These are phyloP conservation scores for Dasysyrphus tricinctus DNA, from an alignment of 2,888 invertebrate species.

Conservation along the genomic window DNA sequence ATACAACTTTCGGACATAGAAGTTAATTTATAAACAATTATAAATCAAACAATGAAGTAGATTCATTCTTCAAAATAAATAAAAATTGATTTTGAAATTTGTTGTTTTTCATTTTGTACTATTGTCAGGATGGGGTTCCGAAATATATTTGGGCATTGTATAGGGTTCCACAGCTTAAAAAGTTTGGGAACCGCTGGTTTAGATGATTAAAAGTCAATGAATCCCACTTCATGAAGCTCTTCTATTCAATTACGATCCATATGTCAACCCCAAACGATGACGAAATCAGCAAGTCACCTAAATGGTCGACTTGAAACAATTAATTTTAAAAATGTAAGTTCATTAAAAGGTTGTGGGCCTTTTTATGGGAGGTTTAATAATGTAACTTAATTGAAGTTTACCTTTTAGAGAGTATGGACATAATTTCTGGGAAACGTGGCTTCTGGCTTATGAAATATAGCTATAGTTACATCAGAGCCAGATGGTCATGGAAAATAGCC, in stretches of 20 bases:
- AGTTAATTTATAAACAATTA: too few relatives aligned
- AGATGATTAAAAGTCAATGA: slow-evolving; percentile 17
- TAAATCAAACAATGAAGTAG: too few relatives aligned
- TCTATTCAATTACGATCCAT: neutral
- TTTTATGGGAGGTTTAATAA: slow-evolving; percentile 5
- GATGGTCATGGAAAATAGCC: slow-evolving; percentile 2
- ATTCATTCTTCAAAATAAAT: too few relatives aligned
- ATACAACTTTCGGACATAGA: too few relatives aligned
- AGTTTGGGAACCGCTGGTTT: too few relatives aligned
- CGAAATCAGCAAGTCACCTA: neutral
- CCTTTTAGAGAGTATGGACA: neutral
- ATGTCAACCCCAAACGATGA: neutral
- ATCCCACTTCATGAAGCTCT: neutral
- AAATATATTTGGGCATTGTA: too few relatives aligned
- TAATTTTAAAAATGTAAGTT: slow-evolving; percentile 18
- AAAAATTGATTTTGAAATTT: too few relatives aligned
- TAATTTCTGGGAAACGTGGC: slow-evolving; percentile 8
- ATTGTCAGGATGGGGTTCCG: too few relatives aligned
- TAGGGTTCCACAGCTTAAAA: too few relatives aligned
- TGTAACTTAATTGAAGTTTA: slow-evolving; percentile 21
- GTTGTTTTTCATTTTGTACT: too few relatives aligned
- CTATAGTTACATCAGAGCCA: neutral
- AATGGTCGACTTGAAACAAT: slow-evolving; percentile 2
- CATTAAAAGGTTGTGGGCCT: neutral
- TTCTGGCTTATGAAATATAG: slow-evolving; percentile 9